phyloP scores from a whole-genome alignment of 1,140 invertebrate species.

The Bombus sibiricus region DNA sequence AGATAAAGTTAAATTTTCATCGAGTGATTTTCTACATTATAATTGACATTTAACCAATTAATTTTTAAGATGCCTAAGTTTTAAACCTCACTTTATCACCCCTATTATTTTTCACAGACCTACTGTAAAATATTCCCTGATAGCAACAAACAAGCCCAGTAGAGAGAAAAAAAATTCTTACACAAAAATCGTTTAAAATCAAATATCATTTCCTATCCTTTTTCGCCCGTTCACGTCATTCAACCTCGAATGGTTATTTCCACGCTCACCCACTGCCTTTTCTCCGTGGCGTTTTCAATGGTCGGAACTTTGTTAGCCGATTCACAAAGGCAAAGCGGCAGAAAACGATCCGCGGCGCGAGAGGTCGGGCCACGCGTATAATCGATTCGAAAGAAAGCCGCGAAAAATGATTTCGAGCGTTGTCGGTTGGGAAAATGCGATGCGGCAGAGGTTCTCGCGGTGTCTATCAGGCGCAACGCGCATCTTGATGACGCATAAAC shows the following conservation, averaged over 20 bases:
- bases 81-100: no score
- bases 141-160: neutral
- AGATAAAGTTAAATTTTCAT: neutral
- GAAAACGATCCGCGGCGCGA: neutral
- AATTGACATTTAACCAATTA: neutral
- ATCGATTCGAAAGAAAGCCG: constrained; percentile 23
- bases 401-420: constrained; percentile 34
- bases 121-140: no score
- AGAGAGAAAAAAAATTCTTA: neutral
- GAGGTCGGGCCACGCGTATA: neutral
- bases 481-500: constrained; percentile 6
- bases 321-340: no score
- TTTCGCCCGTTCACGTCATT: neutral
- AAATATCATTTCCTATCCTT: neutral
- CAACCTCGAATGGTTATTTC: neutral
- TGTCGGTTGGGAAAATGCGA: neutral
- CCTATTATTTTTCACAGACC: no score
- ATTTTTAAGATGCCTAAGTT: neutral
- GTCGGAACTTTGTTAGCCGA: neutral
- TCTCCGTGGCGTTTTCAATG: neutral
- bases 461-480: constrained; percentile 12
- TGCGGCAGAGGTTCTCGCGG: no score
- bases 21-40: no score
- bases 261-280: no score
- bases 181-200: neutral